phyloP scores from a whole-genome alignment of 2,113 vertebrate genomes.

The Megaleporinus macrocephalus region DNA sequence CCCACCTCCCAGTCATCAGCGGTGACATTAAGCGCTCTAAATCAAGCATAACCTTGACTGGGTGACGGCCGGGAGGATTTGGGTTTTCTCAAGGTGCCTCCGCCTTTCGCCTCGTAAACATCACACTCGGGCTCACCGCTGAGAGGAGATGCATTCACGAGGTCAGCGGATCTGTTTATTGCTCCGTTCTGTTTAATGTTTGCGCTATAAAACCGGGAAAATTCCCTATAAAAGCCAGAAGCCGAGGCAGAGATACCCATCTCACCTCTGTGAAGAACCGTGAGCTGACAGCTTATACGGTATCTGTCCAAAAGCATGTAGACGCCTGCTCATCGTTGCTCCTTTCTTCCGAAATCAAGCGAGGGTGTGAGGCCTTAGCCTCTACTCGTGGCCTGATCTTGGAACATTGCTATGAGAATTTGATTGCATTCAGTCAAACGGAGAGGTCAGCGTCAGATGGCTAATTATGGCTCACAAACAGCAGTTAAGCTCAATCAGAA shows the following conservation, averaged over 20 bases:
- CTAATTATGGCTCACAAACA: background rate
- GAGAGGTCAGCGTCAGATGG: background rate
- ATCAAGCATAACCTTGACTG: conserved; percentile 48
- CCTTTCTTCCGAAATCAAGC: background rate
- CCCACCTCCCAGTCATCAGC: background rate
- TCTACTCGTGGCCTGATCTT: background rate
- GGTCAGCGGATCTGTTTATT: conserved; percentile 42
- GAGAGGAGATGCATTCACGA: conserved; percentile 32
- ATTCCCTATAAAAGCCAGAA: conserved; percentile 27
- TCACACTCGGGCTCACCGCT: background rate
- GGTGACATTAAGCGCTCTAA: conserved; percentile 36
- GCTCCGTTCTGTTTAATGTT: conserved; percentile 53
- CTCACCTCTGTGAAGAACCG: conserved; percentile 22
- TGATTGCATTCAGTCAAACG: background rate
- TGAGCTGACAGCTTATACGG: conserved; percentile 5
- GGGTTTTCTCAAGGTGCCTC: conserved; percentile 32
- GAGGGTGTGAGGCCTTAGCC: background rate
- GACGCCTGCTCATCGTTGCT: background rate
- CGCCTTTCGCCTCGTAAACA: conserved; percentile 41
- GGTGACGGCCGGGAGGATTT: background rate
- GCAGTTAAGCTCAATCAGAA: background rate
- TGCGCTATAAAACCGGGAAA: conserved; percentile 33
- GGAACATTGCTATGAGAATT: background rate
- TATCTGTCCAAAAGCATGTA: background rate
- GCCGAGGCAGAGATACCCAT: conserved; percentile 1